Base-by-base conservation (phyloP, 2,888 invertebrate genomes). In the Argyresthia goedartella region DNA sequence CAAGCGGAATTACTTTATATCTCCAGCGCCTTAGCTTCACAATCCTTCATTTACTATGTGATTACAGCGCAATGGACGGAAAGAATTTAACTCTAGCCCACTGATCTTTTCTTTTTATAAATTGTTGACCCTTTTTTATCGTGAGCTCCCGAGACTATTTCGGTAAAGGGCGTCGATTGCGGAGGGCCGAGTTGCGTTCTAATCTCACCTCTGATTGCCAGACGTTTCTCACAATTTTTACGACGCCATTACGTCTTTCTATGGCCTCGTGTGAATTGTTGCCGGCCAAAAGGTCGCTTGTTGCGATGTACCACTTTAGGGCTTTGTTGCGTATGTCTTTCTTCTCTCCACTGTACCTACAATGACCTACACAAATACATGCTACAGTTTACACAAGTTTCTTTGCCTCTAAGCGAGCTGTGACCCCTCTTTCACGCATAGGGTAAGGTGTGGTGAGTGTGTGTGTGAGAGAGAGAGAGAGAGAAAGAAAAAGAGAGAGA, bases 201-300 rank as follows among this genome's bases (percentile, higher is more conserved):
- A 78, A 79, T 80, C 76, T 74, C 64, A 76, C 74, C 73, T 73
- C 72, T 76, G 76, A 79, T 78, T 81, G 73, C 67, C 60, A 65
- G 68, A 67, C 71, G 68, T 73, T 73, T 71, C 72, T 73, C 67
- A 73, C 70, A 66, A 73, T 76, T 81, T 79, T 81, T 81, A 81
- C 73, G 76, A 78, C 61, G 65, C 71, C 65, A 72, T 76, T 73
- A 72, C 64, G 60, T 60, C 52, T 60, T 58, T 61, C 61, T 60
- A 64, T 62, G 61, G 64, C 59, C 60, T 55, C 58, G 59, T 63
- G 64, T 64, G 64, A 65, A 66, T 73, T 71, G 73, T 71, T 64
- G 64, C 64, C 56, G 61, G 63, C 67, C 64, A 64, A 71, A n/a
- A 69, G 64, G 67, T 57, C 47, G 57, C 60, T n/a, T 34, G 14